These are phyloP conservation scores for Tenthredo livida DNA, from an alignment of 2,888 invertebrate species.

Conservation along the genomic window DNA sequence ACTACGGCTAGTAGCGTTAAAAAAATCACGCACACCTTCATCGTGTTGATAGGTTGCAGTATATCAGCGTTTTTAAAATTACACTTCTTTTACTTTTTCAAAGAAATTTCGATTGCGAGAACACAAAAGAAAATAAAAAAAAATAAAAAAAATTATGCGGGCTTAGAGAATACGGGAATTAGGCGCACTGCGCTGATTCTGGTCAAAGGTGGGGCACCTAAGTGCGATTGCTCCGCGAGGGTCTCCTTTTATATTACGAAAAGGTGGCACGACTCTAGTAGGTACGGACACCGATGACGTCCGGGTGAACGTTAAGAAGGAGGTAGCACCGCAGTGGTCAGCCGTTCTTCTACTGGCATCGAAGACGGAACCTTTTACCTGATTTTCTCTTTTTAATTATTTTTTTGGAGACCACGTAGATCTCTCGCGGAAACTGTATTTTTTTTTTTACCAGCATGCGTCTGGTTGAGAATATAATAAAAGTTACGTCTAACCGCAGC, in stretches of 20 bases:
- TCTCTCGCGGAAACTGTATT: not conserved
- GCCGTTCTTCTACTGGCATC: not conserved
- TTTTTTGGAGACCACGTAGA: not conserved
- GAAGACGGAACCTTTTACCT: constrained; percentile 8
- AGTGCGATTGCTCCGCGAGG: constrained; percentile 26
- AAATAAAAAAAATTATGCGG: not conserved
- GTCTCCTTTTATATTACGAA: constrained; percentile 45
- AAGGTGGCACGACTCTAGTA: constrained; percentile 8
- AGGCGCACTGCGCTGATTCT: not conserved
- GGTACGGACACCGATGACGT: not conserved
- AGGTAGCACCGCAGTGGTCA: constrained; percentile 4
- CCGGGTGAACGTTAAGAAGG: constrained; percentile 31
- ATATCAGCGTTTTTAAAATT: not conserved
- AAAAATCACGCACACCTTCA: constrained; percentile 64
- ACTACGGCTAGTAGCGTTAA: constrained; percentile 67
- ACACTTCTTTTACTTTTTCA: too few relatives aligned
- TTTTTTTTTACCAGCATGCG: constrained; percentile 8
- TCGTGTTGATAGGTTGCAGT: constrained; percentile 1
- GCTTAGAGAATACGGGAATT: not conserved
- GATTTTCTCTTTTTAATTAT: constrained; percentile 42
- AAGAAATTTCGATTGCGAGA: not conserved
- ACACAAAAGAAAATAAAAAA: not conserved
- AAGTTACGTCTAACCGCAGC: constrained; percentile 18
- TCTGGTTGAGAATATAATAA: not conserved
- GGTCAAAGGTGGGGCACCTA: constrained; percentile 32